phyloP scores from a whole-genome alignment of 2,888 invertebrate genomes.

The Platypus cylindrus region DNA sequence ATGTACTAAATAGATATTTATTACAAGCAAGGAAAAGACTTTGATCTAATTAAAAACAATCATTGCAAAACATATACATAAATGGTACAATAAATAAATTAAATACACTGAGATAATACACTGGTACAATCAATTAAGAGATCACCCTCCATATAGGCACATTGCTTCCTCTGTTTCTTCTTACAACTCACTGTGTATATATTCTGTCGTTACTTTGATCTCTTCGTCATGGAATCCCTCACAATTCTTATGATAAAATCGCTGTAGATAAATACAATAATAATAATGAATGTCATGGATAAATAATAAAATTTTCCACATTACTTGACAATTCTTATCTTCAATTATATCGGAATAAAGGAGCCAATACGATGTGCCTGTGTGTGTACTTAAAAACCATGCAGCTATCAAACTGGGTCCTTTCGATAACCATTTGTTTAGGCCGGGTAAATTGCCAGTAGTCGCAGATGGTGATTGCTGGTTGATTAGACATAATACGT shows the following conservation, averaged over 20 bases:
- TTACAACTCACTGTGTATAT: conserved; percentile 69
- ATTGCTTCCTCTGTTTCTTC: too few relatives aligned
- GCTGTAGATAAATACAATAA: conserved; percentile 37
- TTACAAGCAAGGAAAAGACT: too few relatives aligned
- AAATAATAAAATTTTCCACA: neutral
- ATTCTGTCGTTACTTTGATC: conserved; percentile 68
- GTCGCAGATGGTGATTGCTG: conserved; percentile 46
- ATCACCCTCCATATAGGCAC: too few relatives aligned
- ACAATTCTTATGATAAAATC: conserved; percentile 58
- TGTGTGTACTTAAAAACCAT: conserved; percentile 62
- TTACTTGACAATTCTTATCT: conserved; percentile 60
- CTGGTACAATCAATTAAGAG: too few relatives aligned
- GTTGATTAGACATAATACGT: conserved; percentile 68
- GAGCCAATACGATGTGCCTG: conserved; percentile 65
- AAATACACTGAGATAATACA: too few relatives aligned
- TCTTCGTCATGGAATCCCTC: conserved; percentile 72
- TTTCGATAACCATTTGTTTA: conserved; percentile 60
- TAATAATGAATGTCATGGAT: too few relatives aligned
- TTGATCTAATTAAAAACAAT: too few relatives aligned
- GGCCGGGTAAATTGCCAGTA: conserved; percentile 45
- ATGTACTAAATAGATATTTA: too few relatives aligned
- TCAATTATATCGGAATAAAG: conserved; percentile 63
- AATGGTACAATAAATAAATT: too few relatives aligned
- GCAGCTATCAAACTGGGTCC: conserved; percentile 63
- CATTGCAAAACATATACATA: too few relatives aligned